A percentile compares a stretch with the other conserved stretches of the same genome.
These are phyloP conservation scores for Microcebus jonahi DNA, from an alignment of 2,113 vertebrate genomes.

Conservation along the genomic window DNA sequence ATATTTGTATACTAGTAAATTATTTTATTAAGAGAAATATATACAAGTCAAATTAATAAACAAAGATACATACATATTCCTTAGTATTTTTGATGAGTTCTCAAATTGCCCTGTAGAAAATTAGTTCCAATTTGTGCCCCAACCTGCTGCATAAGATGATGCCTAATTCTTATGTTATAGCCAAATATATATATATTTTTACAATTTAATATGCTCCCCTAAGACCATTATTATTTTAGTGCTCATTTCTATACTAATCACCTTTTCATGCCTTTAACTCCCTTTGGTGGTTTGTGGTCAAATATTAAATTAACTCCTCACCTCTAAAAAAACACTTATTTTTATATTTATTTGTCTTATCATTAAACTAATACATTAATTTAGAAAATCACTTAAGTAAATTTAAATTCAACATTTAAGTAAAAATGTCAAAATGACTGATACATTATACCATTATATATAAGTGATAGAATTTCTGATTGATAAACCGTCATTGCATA, in stretches of 20 bases:
- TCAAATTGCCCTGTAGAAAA: neutral
- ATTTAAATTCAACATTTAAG: neutral
- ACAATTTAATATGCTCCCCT: neutral
- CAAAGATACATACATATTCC: neutral
- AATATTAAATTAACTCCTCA: neutral
- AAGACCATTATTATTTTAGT: neutral
- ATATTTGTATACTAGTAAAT: neutral
- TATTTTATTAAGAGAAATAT: neutral
- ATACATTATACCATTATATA: neutral
- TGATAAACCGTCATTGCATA: neutral
- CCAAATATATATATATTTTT: neutral
- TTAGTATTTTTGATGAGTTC: neutral
- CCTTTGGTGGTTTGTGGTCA: neutral
- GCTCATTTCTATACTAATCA: neutral
- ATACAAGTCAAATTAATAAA: neutral
- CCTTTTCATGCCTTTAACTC: neutral
- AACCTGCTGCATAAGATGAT: neutral
- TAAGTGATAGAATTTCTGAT: conserved; percentile 35
- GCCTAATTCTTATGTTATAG: neutral
- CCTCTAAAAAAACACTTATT: neutral
- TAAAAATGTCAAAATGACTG: conserved; percentile 15
- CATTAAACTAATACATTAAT: neutral
- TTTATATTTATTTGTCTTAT: neutral
- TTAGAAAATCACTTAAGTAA: neutral
- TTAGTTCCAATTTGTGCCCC: neutral